Evolutionary conservation across 1,140 invertebrate species (phyloP), one percentile per base, ranked within the genome.

Genomic region (Triops cancriformis): DNA sequence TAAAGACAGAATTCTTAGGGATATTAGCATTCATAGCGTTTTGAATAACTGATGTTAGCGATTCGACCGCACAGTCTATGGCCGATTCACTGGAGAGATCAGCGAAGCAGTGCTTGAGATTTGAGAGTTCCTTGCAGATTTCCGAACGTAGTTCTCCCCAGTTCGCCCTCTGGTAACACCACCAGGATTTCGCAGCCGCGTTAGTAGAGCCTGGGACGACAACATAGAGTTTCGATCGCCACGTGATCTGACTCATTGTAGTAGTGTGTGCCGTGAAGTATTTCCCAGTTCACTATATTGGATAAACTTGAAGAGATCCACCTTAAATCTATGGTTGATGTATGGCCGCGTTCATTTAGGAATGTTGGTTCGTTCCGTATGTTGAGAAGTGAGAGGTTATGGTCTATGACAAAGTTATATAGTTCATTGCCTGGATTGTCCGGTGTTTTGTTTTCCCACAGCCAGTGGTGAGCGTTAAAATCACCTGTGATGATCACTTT

Each of bases 321-420:
- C 31, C n/a, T 75, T 23, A 75, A 1, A 31, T 75, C 26, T 3
- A 75, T 75, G 23, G 74, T 75, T 75, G 74, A 75, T 31, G 28
- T 31, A 1, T 41, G 42, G 18, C 74, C 74, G 28, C 74, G 74
- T 37, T 75, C 28, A 42, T 75, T 75, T 31, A 23, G 74, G 42
- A 75, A 75, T 41, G 74, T 3, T 23, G 74, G 74, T 23, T 41
- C 28, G 28, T 75, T 42, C n/a, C 5, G 74, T 45, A 18, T 45
- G 43, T 45, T 45, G 10, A 45, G 1, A 45, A 45, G 43, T 2
- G 2, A 45, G 43, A 45, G 43, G 43, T 45, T 45, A 18, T 45
- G 1, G 18, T 45, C 1, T 18, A 45, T 45, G 43, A 45, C 43
- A 45, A 45, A 45, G 1, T 45, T 45, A 18, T 45, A 45, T 1